Evolutionary conservation across 2,113 vertebrate genomes (phyloP), one percentile per base, ranked within the genome.

Genomic region (Labrus mixtus): DNA sequence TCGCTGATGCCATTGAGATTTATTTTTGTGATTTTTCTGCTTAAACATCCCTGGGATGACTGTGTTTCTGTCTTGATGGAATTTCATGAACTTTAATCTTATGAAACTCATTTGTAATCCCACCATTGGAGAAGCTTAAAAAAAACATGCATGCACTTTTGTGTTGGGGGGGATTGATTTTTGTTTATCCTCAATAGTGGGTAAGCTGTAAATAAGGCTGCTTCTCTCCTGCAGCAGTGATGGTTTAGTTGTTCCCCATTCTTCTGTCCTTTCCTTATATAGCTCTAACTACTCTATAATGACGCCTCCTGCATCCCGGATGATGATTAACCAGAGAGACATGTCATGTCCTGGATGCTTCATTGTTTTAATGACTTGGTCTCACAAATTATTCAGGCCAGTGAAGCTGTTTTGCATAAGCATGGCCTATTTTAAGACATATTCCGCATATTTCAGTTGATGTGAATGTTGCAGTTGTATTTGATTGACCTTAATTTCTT

Each of bases 291-390:
- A 58, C 1, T 58, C 61, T 55, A 66, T 56, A n/a, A 29, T 46
- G 73, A 65, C 41, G 56, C 36, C 53, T 46, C 63, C 43, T 66
- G 22, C 73, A 63, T 64, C 29, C 56, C 56, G 69, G 63, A 77
- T 73, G 82, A 85, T 84, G 71, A 86, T 79, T 90, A 87, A 84
- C 37, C 56, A 48, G n/a, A 76, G 73, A 72, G 64, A 73, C 66
- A 71, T 78, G 73, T 70, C 70, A 22, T 6, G 19, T 75, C 76
- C 77, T 6, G 60, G 60, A 72, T 73, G 55, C 68, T 33, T 71
- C 76, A 86, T 90, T 89, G 83, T 90, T 82, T 77, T 83, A 83
- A 78, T 66, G 64, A 75, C 65, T 72, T 66, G 62, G 67, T 73
- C 36, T 20, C 62, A 79, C 78, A 79, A 64, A 87, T 86, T 56